Evolutionary conservation across 1,140 invertebrate species (phyloP).

Genomic region (Microplitis mediator): DNA sequence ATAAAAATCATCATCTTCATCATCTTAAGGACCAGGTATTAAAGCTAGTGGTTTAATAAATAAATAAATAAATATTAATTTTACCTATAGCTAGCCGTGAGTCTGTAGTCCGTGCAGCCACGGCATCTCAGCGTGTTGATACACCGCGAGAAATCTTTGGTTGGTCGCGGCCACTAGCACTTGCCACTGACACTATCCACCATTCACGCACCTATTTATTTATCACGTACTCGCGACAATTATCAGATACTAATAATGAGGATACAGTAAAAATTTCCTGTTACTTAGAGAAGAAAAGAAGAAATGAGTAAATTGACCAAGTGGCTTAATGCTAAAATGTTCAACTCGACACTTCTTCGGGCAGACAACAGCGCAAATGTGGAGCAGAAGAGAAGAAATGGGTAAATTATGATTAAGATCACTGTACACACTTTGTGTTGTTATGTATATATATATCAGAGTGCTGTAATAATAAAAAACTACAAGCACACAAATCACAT

Average conservation of each 20-base stretch:
- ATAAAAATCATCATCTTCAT: too few relatives aligned
- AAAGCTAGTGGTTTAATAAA: not conserved
- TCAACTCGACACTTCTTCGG: too few relatives aligned
- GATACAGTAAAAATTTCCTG: too few relatives aligned
- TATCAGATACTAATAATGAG: not conserved
- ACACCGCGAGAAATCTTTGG: constrained; percentile 45
- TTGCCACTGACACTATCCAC: constrained; percentile 42
- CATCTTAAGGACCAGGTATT: not conserved
- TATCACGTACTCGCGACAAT: constrained; percentile 25
- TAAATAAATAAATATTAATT: constrained; percentile 2
- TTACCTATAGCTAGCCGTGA: constrained; percentile 59
- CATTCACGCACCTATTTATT: constrained; percentile 34
- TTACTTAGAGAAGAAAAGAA: too few relatives aligned
- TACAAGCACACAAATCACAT: not conserved
- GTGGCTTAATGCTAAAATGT: too few relatives aligned
- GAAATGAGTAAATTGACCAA: too few relatives aligned
- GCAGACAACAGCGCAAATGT: too few relatives aligned
- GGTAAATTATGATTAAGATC: too few relatives aligned
- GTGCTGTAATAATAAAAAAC: not conserved
- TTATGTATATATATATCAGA: not conserved
- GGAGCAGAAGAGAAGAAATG: too few relatives aligned
- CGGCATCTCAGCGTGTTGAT: constrained; percentile 59
- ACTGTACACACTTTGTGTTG: not conserved
- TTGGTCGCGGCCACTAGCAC: constrained; percentile 21
- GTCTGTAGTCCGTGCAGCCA: constrained; percentile 54